Evolutionary conservation across 1,140 invertebrate species (phyloP).

Genomic region (Megalopta genalis): DNA sequence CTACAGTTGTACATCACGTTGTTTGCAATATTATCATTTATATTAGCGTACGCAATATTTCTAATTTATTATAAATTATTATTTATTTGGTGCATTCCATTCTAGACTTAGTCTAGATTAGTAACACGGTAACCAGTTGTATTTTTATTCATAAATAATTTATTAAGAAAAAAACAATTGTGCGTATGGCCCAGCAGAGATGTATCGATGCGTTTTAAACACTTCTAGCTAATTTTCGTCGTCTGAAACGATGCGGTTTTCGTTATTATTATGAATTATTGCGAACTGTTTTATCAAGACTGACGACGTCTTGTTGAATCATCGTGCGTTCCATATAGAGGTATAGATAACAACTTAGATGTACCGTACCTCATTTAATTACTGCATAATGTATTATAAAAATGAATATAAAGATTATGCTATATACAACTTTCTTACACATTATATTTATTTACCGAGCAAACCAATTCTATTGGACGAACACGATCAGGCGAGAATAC

Average conservation of each 20-base stretch:
- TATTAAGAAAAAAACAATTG: neutral
- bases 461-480: neutral
- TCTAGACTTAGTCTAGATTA: constrained; percentile 45
- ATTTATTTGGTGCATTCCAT: constrained; percentile 38
- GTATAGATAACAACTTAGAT: constrained; percentile 30
- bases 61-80: constrained; percentile 25
- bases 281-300: constrained; percentile 51
- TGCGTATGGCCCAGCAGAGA: constrained; percentile 26
- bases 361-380: constrained; percentile 45
- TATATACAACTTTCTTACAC: neutral
- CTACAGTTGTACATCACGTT: neutral
- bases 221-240: constrained; percentile 10
- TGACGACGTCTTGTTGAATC: constrained; percentile 41
- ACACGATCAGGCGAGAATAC: neutral
- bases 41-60: constrained; percentile 20
- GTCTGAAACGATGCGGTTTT: neutral
- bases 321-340: constrained; percentile 30
- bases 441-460: neutral
- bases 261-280: constrained; percentile 11
- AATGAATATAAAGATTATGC: constrained; percentile 23
- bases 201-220: neutral
- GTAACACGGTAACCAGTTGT: constrained; percentile 20
- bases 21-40: neutral
- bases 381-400: constrained; percentile 43
- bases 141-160: constrained; percentile 34